Percentiles rank a stretch among this genome's conserved stretches.
These are phyloP conservation scores for Peromyscus eremicus DNA, from an alignment of 2,797 vertebrate species.

Conservation along the genomic window DNA sequence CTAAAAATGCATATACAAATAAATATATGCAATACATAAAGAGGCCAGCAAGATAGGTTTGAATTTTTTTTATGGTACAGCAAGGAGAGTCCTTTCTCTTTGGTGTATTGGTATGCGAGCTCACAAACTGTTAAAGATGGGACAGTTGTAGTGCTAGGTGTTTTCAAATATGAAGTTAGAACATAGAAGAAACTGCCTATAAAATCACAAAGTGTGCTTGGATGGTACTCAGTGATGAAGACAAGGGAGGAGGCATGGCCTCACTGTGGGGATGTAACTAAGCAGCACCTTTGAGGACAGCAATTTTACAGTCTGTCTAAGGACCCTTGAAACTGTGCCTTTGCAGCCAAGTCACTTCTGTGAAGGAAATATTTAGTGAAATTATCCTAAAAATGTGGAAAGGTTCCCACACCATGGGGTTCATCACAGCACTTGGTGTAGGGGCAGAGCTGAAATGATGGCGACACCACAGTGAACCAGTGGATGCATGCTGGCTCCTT, in stretches of 20 bases:
- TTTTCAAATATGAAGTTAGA: slow-evolving; percentile 25
- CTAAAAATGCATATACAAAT: slow-evolving; percentile 30
- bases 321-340: background rate
- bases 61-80: background rate
- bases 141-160: background rate
- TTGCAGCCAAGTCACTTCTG: background rate
- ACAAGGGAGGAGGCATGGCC: background rate
- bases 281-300: background rate
- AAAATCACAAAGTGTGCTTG: background rate
- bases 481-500: background rate
- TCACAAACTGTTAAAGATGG: background rate
- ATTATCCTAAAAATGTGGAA: background rate
- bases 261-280: background rate
- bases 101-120: background rate
- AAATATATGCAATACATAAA: background rate
- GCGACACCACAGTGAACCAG: background rate
- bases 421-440: background rate
- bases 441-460: background rate
- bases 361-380: background rate
- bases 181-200: background rate
- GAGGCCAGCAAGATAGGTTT: background rate
- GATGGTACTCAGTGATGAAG: background rate
- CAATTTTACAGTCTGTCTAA: background rate
- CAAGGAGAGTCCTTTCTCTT: background rate
- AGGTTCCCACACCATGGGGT: background rate